Evolutionary conservation across 2,888 invertebrate species (phyloP).

Genomic region (Hydrotaea diabolus): DNA sequence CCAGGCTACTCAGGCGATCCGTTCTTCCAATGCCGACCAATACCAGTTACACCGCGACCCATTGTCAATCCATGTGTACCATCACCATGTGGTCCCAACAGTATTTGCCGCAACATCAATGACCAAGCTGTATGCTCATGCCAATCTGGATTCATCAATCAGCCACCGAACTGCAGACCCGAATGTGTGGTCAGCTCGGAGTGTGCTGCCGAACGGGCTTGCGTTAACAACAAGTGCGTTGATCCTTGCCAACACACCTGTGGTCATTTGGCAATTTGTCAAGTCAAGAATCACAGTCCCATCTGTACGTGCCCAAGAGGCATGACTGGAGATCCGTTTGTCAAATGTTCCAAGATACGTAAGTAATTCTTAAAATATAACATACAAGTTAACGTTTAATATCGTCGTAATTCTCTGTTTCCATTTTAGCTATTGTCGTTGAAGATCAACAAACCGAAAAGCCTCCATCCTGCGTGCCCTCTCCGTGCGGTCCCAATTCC

Average conservation of each 20-base stretch:
- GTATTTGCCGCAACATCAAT: constrained; percentile 90
- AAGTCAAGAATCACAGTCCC: constrained; percentile 91
- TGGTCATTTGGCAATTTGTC: constrained; percentile 91
- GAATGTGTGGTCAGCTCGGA: constrained; percentile 94
- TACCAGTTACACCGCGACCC: constrained; percentile 79
- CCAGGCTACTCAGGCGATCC: constrained; percentile 90
- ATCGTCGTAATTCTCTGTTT: constrained; percentile 1
- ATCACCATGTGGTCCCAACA: constrained; percentile 93
- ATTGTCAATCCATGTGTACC: constrained; percentile 89
- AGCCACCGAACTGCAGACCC: constrained; percentile 90
- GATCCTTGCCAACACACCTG: constrained; percentile 94
- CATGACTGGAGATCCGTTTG: constrained; percentile 93
- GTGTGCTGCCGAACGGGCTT: constrained; percentile 90
- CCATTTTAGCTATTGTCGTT: constrained; percentile 69
- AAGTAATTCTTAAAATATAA: constrained; percentile 79
- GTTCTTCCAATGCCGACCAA: constrained; percentile 87
- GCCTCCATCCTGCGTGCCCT: constrained; percentile 89
- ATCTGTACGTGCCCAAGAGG: constrained; percentile 92
- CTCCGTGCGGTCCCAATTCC: constrained; percentile 92
- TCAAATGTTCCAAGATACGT: constrained; percentile 87
- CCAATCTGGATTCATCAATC: constrained; percentile 88
- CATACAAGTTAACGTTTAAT: neutral
- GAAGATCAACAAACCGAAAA: constrained; percentile 82
- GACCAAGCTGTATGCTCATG: constrained; percentile 93
- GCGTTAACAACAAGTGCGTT: constrained; percentile 91